Base-by-base conservation (phyloP, 2,888 invertebrate species). In the Autographa gamma region DNA sequence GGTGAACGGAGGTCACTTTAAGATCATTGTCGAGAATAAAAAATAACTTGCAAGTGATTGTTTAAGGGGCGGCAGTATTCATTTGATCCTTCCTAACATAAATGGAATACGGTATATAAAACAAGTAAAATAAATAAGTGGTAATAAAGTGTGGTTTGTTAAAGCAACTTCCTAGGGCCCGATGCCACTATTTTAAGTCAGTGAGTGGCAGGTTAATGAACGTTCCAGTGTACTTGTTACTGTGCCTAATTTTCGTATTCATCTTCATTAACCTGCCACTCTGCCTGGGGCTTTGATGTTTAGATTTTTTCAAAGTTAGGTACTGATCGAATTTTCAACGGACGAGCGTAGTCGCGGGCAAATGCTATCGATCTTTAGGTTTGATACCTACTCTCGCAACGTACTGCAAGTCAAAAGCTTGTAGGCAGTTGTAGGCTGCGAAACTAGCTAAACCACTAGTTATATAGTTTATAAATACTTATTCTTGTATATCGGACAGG, bases 1-100 rank as follows among this genome's bases (percentile, higher is more conserved):
- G 48, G 48, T 48, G 48, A 48, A 16, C 48, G 48, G 48, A 48
- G 48, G 48, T 48, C 48, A 48, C 48, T 48, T n/a, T 48, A 48
- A 48, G 48, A 48, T 48, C 48, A 48, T 48, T 48, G 48, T 48
- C 48, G n/a, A 48, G 48, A 16, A 48, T 48, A 48, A 48, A 48
- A 48, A 48, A 48, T 16, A 16, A n/a, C n/a, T n/a, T n/a, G 48
- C 16, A 16, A 16, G n/a, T n/a, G 48, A 48, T 48, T 13, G 6
- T 16, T 48, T n/a, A 13, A n/a, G 16, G 16, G n/a, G 1, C 14
- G 48, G 14, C n/a, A 48, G 1, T 1, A 38, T 38, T 38, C 5
- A 48, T 48, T n/a, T 48, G 6, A 48, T 48, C n/a, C 48, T n/a
- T 6, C 16, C 48, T 16, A 48, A 48, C n/a, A 48, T 48, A 5